Evolutionary conservation across 2,797 vertebrate genomes (phyloP).

Genomic region (Benthosema pterotum): DNA sequence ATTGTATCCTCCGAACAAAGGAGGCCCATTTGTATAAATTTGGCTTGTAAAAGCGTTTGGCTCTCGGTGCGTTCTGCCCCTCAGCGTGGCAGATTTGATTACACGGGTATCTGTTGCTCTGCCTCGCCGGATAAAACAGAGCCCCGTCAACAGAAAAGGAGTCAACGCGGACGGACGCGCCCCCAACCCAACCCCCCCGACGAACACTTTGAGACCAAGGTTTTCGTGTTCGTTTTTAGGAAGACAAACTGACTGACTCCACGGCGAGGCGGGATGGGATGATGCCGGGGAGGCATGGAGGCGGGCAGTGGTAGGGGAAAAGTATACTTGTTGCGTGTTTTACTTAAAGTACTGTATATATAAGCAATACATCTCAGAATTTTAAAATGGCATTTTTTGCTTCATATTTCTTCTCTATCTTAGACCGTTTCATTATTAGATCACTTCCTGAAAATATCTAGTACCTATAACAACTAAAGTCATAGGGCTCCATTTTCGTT

Average conservation of each 20-base stretch:
- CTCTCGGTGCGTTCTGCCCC: constrained; percentile 49
- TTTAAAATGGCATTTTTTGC: no score
- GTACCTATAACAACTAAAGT: no score
- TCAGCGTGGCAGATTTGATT: constrained; percentile 72
- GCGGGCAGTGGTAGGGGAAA: no score
- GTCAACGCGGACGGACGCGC: constrained; percentile 56
- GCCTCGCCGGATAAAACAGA: constrained; percentile 65
- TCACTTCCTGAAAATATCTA: no score
- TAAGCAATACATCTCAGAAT: no score
- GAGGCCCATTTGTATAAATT: constrained; percentile 75
- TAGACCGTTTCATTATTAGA: no score
- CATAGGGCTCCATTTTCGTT: no score
- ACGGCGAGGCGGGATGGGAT: background rate
- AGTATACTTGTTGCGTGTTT: no score
- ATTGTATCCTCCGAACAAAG: constrained; percentile 69
- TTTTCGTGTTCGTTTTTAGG: constrained; percentile 19
- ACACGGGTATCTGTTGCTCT: constrained; percentile 73
- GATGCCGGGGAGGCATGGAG: no score
- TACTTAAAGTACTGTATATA: no score
- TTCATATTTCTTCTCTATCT: no score
- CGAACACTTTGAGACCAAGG: constrained; percentile 51
- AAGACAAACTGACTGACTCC: constrained; percentile 7
- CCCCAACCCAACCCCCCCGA: no score
- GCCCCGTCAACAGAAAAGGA: constrained; percentile 58
- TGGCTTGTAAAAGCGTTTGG: constrained; percentile 69